Conservation (phyloP, 2,797 vertebrate species). For the Lacerta viridis region DNA sequence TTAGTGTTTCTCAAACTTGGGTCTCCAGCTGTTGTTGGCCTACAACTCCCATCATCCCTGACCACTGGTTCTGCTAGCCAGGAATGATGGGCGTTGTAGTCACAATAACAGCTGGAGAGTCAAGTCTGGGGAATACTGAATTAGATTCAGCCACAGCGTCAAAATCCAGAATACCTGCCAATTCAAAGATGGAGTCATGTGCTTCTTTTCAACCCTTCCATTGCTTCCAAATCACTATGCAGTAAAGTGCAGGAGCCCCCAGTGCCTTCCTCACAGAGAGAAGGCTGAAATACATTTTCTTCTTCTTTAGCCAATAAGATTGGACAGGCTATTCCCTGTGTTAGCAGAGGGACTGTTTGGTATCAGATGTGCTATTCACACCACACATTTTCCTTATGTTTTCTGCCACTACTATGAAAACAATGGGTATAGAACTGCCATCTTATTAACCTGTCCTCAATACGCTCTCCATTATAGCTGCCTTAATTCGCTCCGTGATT, state of each 20-base stretch:
- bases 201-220: neutral
- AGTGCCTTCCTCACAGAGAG: neutral
- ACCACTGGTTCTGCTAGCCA: no score
- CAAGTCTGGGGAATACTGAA: no score
- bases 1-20: no score
- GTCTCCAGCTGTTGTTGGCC: no score
- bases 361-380: neutral
- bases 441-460: neutral
- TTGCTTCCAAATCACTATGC: neutral
- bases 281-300: neutral
- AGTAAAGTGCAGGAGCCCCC: neutral
- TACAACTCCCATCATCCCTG: no score
- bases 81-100: no score
- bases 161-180: neutral
- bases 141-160: neutral
- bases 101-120: no score
- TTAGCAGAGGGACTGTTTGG: neutral
- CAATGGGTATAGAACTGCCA: neutral
- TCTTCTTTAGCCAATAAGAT: neutral
- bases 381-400: neutral
- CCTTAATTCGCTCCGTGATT: neutral
- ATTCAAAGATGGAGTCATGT: neutral
- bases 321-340: neutral
- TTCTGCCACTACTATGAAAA: neutral
- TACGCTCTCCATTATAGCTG: neutral